Conservation (phyloP, 2,113 vertebrate genomes). For the Eulacestoma nigropectus region DNA sequence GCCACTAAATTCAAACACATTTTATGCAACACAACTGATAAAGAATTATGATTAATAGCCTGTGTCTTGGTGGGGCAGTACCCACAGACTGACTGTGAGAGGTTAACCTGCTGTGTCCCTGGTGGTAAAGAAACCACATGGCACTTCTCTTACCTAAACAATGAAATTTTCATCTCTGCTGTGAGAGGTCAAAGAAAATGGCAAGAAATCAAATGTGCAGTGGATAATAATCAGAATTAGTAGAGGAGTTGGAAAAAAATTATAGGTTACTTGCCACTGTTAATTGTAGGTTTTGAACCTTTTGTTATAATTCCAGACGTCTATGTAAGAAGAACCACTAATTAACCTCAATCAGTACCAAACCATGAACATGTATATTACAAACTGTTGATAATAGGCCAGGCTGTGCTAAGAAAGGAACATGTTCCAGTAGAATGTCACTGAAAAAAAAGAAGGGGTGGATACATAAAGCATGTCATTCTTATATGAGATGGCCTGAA, state of each 20-base stretch:
- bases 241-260: constrained; percentile 62
- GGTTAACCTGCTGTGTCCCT: neutral
- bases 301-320: constrained; percentile 71
- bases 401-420: constrained; percentile 60
- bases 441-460: constrained; percentile 17
- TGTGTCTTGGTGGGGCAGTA: neutral
- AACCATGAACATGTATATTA: constrained; percentile 54
- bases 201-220: constrained; percentile 53
- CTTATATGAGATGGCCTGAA: neutral
- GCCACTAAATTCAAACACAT: neutral
- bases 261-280: constrained; percentile 59
- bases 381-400: constrained; percentile 45
- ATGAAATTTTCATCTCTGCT: constrained; percentile 23
- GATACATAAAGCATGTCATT: neutral
- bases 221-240: constrained; percentile 59
- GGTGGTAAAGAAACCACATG: neutral
- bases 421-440: constrained; percentile 3
- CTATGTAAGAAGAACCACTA: constrained; percentile 64
- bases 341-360: constrained; percentile 68
- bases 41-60: constrained; percentile 31
- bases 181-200: constrained; percentile 52
- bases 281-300: constrained; percentile 65
- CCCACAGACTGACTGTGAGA: neutral
- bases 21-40: neutral
- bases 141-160: neutral